phyloP scores from a whole-genome alignment of 1,140 invertebrate genomes.

The Ceratina calcarata region DNA sequence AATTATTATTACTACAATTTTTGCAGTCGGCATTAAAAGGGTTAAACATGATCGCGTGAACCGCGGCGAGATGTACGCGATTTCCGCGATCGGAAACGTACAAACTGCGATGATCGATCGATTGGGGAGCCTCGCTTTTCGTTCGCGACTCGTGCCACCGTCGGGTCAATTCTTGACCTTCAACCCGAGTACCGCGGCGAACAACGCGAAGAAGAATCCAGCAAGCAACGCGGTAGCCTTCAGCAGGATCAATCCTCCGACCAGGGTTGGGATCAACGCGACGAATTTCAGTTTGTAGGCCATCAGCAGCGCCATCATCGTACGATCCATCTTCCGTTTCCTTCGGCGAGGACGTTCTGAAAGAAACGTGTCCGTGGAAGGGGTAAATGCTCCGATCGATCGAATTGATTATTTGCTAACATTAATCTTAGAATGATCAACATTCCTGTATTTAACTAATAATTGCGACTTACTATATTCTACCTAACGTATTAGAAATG shows the following conservation, averaged over 20 bases:
- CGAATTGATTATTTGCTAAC: neutral
- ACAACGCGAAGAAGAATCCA: constrained; percentile 92
- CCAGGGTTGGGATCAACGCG: constrained; percentile 87
- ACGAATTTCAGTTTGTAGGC: constrained; percentile 92
- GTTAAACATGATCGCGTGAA: neutral
- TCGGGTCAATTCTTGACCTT: constrained; percentile 68
- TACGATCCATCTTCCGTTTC: constrained; percentile 83
- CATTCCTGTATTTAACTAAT: too few species aligned
- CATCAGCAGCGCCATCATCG: constrained; percentile 87
- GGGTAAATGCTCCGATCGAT: neutral
- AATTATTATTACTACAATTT: constrained; percentile 41
- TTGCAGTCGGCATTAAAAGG: constrained; percentile 19
- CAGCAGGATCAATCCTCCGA: constrained; percentile 87
- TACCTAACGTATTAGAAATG: too few species aligned
- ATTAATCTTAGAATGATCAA: too few species aligned
- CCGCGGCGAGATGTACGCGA: neutral
- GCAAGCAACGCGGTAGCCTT: constrained; percentile 88
- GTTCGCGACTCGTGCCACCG: neutral
- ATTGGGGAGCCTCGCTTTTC: neutral
- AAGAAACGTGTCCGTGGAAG: constrained; percentile 31
- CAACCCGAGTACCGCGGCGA: constrained; percentile 83
- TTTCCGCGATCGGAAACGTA: neutral
- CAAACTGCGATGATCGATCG: too few species aligned
- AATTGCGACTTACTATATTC: too few species aligned
- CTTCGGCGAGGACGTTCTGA: constrained; percentile 73